These are phyloP conservation scores for Pseudopodoces humilis DNA, from an alignment of 2,113 vertebrate species.

Conservation along the genomic window DNA sequence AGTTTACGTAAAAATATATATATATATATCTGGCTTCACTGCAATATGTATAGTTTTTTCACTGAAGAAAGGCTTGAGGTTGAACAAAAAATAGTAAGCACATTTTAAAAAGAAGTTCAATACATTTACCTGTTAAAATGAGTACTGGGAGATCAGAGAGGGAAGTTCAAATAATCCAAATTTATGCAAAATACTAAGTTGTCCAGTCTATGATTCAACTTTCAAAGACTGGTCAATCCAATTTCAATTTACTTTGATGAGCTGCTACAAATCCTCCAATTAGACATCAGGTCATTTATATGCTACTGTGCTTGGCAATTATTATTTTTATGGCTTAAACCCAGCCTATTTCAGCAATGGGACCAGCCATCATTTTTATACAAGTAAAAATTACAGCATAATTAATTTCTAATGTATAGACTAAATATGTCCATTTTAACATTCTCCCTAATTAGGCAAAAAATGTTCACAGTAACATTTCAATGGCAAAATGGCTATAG, in stretches of 20 bases:
- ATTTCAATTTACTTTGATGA: constrained; percentile 25
- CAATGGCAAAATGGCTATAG: neutral
- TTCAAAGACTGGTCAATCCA: neutral
- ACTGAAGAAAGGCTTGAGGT: constrained; percentile 23
- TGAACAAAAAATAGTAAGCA: constrained; percentile 1
- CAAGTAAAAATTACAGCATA: neutral
- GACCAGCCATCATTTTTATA: neutral
- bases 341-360: neutral
- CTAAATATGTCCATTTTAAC: neutral
- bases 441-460: neutral
- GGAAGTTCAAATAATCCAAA: neutral
- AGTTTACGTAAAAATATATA: constrained; percentile 34
- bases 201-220: neutral
- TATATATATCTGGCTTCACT: constrained; percentile 23
- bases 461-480: neutral
- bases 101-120: neutral
- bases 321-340: neutral
- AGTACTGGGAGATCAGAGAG: constrained; percentile 5
- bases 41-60: constrained; percentile 27
- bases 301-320: neutral
- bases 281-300: neutral
- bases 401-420: neutral
- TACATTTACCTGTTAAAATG: constrained; percentile 23
- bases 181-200: constrained; percentile 9
- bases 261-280: neutral